Conservation (phyloP, 2,888 invertebrate genomes). For the Scaptomyza caliginosa region DNA sequence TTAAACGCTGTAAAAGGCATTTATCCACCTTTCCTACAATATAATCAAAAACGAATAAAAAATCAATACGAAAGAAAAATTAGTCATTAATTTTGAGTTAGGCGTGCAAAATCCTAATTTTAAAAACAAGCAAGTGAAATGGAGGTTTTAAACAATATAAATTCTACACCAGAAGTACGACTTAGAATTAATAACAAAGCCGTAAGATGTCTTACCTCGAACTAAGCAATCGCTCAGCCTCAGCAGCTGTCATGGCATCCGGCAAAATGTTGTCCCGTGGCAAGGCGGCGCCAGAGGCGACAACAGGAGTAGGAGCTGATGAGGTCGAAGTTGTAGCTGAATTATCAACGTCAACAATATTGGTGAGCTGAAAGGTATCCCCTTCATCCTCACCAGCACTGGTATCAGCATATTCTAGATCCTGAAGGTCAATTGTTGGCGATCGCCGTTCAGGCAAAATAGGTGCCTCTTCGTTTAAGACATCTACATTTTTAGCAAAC, state of each 20-base stretch:
- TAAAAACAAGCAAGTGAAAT: conserved; percentile 1
- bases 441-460: conserved; percentile 59
- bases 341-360: conserved; percentile 61
- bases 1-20: too few relatives aligned
- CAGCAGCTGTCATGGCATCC: conserved; percentile 92
- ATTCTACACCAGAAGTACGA: not conserved
- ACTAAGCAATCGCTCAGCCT: conserved; percentile 94
- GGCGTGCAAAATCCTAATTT: not conserved
- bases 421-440: conserved; percentile 85
- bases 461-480: conserved; percentile 46
- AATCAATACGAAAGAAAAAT: too few relatives aligned
- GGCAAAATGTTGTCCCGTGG: conserved; percentile 83
- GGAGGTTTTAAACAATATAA: not conserved
- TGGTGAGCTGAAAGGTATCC: conserved; percentile 84
- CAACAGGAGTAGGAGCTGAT: not conserved
- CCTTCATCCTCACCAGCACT: conserved; percentile 85
- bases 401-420: conserved; percentile 86
- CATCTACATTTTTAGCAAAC: conserved; percentile 56
- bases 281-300: conserved; percentile 15
- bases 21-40: too few relatives aligned
- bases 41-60: too few relatives aligned
- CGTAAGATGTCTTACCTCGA: conserved; percentile 87
- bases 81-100: not conserved
- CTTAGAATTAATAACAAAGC: not conserved
- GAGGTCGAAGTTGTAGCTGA: not conserved